phyloP scores from a whole-genome alignment of 2,113 vertebrate genomes.

The Bungarus multicinctus region DNA sequence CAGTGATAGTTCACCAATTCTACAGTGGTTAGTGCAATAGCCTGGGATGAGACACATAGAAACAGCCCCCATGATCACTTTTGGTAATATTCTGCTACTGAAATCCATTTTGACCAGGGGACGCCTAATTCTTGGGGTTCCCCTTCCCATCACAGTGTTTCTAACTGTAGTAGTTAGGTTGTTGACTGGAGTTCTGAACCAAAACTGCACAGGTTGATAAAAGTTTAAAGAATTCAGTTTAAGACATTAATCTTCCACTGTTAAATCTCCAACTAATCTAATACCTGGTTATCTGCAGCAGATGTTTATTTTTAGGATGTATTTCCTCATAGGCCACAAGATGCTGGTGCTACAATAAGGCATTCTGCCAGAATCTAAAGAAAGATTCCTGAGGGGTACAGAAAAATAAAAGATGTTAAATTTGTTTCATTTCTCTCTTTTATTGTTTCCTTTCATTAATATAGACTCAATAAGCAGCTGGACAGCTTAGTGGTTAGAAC shows the following conservation, averaged over 20 bases:
- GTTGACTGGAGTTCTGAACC: not conserved
- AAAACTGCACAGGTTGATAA: not conserved
- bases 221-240: not conserved
- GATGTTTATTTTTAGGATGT: not conserved
- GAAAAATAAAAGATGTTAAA: not conserved
- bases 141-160: not conserved
- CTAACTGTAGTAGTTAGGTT: not conserved
- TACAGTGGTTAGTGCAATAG: not conserved
- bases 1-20: not conserved
- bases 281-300: not conserved
- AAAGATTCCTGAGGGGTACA: not conserved
- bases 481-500: not conserved
- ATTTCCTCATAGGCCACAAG: not conserved
- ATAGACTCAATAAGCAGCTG: not conserved
- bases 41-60: not conserved
- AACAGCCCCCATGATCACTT: not conserved
- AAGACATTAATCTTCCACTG: not conserved
- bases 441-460: not conserved
- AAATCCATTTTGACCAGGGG: not conserved
- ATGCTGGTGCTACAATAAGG: not conserved
- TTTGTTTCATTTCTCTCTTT: not conserved
- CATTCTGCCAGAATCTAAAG: not conserved
- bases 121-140: not conserved
- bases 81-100: not conserved
- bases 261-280: not conserved